phyloP scores from a whole-genome alignment of 2,113 vertebrate species.

The Rafetus swinhoei region DNA sequence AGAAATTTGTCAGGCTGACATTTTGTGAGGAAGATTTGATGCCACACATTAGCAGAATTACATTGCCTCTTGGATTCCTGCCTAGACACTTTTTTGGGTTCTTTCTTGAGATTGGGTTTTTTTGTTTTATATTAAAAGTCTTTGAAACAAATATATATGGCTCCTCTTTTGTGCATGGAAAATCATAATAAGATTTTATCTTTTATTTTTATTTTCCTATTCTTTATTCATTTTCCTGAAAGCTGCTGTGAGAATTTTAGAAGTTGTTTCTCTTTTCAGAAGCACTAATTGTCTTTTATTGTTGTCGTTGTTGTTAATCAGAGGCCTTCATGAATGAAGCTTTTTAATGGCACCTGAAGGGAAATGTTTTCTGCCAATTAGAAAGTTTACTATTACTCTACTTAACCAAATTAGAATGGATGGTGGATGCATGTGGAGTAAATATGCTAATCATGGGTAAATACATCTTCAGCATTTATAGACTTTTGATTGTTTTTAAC shows the following conservation, averaged over 20 bases:
- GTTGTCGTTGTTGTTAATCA: background rate
- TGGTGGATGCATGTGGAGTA: background rate
- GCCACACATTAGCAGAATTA: background rate
- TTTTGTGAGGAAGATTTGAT: background rate
- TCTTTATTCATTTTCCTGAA: background rate
- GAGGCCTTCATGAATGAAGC: background rate
- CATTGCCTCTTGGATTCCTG: background rate
- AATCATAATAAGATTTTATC: background rate
- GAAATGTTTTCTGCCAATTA: background rate
- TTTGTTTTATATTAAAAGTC: background rate
- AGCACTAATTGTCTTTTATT: background rate
- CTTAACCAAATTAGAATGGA: background rate
- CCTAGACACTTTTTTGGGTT: background rate
- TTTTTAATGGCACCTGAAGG: background rate
- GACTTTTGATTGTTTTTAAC: background rate
- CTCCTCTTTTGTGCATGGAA: background rate
- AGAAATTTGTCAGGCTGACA: rapidly evolving
- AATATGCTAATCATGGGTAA: background rate
- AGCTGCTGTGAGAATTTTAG: background rate
- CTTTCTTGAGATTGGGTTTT: rapidly evolving
- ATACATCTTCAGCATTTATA: background rate
- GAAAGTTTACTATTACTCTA: background rate
- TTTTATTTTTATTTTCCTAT: background rate
- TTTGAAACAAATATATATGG: background rate
- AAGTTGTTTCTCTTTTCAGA: background rate